Evolutionary conservation across 1,140 invertebrate species (phyloP).

Genomic region (Tetramorium simillimum): DNA sequence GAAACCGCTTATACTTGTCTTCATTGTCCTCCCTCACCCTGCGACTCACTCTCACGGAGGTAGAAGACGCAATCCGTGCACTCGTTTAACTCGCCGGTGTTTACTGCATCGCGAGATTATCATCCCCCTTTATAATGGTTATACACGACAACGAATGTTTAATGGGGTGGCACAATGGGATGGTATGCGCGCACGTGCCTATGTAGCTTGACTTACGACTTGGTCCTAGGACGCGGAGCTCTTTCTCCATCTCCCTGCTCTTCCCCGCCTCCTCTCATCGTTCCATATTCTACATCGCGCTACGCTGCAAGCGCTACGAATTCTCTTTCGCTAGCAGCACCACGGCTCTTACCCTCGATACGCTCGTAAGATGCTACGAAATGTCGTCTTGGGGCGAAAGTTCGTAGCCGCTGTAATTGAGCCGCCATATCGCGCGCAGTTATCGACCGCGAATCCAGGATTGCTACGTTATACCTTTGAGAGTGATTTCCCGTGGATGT

Average conservation of each 20-base stretch:
- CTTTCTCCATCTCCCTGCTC: background rate
- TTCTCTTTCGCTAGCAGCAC: conserved; percentile 29
- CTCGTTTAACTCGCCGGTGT: conserved; percentile 78
- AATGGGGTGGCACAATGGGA: conserved; percentile 82
- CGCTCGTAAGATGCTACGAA: conserved; percentile 41
- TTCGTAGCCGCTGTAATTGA: conserved; percentile 54
- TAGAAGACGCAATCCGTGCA: conserved; percentile 40
- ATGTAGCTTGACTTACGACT: conserved; percentile 44
- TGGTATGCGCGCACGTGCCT: conserved; percentile 32
- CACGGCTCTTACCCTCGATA: conserved; percentile 37
- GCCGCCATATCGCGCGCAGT: conserved; percentile 35
- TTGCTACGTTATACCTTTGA: conserved; percentile 54
- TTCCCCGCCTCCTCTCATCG: background rate
- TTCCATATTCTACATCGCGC: background rate
- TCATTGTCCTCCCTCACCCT: background rate
- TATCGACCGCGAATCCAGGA: conserved; percentile 52
- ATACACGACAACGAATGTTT: conserved; percentile 80
- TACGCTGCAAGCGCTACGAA: conserved; percentile 22
- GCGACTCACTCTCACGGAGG: background rate
- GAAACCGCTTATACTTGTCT: conserved; percentile 51
- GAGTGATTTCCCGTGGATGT: conserved; percentile 55
- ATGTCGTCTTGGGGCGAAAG: conserved; percentile 47
- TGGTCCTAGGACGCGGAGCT: background rate
- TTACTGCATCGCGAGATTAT: conserved; percentile 84
- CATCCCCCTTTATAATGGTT: conserved; percentile 80